These are phyloP conservation scores for Anoplius nigerrimus DNA, from an alignment of 2,888 invertebrate species.

Conservation along the genomic window DNA sequence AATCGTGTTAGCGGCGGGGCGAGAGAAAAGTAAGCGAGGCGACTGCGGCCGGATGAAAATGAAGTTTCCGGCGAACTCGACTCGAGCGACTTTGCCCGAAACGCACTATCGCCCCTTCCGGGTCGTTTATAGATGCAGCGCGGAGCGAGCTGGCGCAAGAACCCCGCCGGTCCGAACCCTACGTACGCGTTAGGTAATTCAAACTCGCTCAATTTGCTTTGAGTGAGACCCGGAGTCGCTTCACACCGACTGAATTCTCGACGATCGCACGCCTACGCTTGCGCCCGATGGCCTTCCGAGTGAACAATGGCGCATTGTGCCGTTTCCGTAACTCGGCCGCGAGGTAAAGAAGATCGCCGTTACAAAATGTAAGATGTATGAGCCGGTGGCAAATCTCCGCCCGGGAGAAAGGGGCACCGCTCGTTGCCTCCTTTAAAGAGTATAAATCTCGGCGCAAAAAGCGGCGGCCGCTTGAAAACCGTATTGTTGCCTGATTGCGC, in stretches of 20 bases:
- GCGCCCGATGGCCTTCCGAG: not conserved
- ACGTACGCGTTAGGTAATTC: slow-evolving; percentile 37
- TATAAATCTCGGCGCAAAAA: too few relatives aligned
- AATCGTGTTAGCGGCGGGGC: too few relatives aligned
- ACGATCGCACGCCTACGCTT: slow-evolving; percentile 35
- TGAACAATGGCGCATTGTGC: not conserved
- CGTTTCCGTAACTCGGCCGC: not conserved
- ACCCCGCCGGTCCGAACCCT: not conserved
- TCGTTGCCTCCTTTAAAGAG: too few relatives aligned
- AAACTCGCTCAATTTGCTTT: slow-evolving; percentile 46
- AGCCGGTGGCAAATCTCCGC: too few relatives aligned
- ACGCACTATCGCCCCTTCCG: slow-evolving; percentile 11
- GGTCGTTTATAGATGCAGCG: slow-evolving; percentile 26
- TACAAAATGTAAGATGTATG: too few relatives aligned
- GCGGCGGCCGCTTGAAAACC: too few relatives aligned
- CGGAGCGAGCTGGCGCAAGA: slow-evolving; percentile 17
- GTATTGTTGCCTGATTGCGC: too few relatives aligned
- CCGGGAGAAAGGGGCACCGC: too few relatives aligned
- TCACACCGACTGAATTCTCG: slow-evolving; percentile 43
- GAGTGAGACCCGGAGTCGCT: slow-evolving; percentile 32
- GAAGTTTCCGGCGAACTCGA: not conserved
- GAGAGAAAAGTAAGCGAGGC: too few relatives aligned
- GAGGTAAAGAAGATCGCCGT: not conserved
- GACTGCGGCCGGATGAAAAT: too few relatives aligned
- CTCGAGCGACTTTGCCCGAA: slow-evolving; percentile 5